Conservation (phyloP, 2,797 vertebrate species). For the Euthynnus affinis region DNA sequence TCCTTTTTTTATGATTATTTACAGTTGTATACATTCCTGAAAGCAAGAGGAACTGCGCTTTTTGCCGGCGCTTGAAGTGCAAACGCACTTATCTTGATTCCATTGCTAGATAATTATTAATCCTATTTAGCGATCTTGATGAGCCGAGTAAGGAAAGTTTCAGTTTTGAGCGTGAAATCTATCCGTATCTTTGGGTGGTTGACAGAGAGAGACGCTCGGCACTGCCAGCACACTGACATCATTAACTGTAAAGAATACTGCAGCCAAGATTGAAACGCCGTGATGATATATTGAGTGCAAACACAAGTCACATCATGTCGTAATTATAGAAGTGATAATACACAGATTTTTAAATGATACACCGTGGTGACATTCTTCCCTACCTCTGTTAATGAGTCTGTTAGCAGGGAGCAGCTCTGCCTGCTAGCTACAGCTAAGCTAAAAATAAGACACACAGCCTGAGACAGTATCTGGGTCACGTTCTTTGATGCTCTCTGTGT, state of each 20-base stretch:
- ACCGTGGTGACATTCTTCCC: constrained; percentile 39
- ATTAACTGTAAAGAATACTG: not conserved
- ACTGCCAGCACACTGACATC: not conserved
- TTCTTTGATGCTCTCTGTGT: constrained; percentile 59
- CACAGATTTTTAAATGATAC: not conserved
- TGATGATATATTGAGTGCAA: not conserved
- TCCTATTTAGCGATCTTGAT: not conserved
- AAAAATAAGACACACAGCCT: constrained; percentile 66
- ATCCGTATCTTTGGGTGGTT: not conserved
- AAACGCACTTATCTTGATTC: not conserved
- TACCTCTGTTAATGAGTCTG: constrained; percentile 48
- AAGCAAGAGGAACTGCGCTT: not conserved
- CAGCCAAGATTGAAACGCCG: not conserved
- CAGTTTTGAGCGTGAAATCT: not conserved
- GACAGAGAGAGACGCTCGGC: too few species aligned
- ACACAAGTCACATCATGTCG: not conserved
- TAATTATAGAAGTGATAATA: not conserved
- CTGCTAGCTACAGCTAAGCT: constrained; percentile 59
- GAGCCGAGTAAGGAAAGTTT: not conserved
- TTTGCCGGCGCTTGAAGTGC: not conserved
- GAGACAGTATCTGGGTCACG: constrained; percentile 69
- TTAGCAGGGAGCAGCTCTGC: constrained; percentile 42
- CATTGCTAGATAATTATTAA: not conserved
- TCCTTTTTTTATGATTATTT: not conserved
- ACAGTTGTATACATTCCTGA: not conserved